Evolutionary conservation across 1,140 invertebrate genomes (phyloP), one percentile per base, ranked within the genome.

Genomic region (Rhynchophorus ferrugineus): DNA sequence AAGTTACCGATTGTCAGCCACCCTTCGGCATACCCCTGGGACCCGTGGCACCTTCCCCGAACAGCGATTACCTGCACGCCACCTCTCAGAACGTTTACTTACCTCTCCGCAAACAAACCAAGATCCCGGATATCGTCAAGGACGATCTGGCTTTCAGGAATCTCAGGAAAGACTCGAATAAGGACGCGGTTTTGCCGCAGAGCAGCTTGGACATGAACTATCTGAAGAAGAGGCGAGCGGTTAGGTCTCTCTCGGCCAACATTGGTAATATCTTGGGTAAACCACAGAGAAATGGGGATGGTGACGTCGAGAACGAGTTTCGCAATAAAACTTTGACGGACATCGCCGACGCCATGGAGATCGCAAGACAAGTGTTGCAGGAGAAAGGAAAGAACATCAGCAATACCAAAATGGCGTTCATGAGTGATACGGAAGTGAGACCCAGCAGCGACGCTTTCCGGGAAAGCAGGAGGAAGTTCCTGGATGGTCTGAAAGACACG

Each of bases 1-100:
- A 81, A 63, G 76, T 86, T 1, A 59, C 77, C 0, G 87, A 91
- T 48, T 86, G 85, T 5, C 89, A 92, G 64, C 89, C 88, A 18
- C 88, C 87, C 1, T 93, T 94, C 68, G 90, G 90, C 11, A 92
- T 94, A 61, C 89, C 90, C 0, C 62, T 92, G 7, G 85, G 85
- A 3, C 89, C 87, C 6, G 78, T 90, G 3, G 77, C 85, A 0
- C 75, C 81, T 5, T 81, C 84, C 13, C 77, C 88, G 0, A 79
- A 83, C 41, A 86, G 79, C 54, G 88, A 93, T 66, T 94, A 94
- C 63, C 72, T 93, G 33, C 88, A 91, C 61, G 82, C 82, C 0
- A 77, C 75, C 13, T 84, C 86, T 2, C 73, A 75, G 56, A 75
- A 76, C 20, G 76, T 75, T 51, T 74, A 71, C 49, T 73, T 78